A percentile compares a stretch with the other conserved stretches of the same genome.
phyloP scores from a whole-genome alignment of 92 coral and sea anemone species.

The Heteractis magnifica region DNA sequence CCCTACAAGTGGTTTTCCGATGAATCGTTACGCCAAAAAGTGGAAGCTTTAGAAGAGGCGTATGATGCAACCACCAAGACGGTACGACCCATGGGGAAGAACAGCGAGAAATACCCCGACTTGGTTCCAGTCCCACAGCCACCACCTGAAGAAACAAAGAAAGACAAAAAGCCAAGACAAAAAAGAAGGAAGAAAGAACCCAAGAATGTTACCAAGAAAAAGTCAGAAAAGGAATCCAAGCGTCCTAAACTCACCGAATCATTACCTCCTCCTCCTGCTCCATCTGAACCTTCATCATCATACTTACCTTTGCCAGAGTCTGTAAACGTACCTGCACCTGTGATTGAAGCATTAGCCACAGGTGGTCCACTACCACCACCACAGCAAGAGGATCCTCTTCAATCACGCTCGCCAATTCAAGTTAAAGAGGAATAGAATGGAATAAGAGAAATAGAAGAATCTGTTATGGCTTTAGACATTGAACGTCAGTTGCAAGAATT shows the following conservation, averaged over 20 bases:
- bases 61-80: background rate
- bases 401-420: background rate
- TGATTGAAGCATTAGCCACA: background rate
- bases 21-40: background rate
- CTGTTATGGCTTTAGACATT: background rate
- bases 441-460: background rate
- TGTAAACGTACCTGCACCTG: background rate
- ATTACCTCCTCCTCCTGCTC: background rate
- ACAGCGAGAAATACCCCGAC: slow-evolving; percentile 7
- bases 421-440: background rate
- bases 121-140: background rate
- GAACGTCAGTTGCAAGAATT: slow-evolving; percentile 13
- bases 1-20: background rate
- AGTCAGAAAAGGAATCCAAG: background rate
- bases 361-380: background rate
- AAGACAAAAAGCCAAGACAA: background rate
- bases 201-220: background rate
- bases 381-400: background rate
- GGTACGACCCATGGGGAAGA: background rate
- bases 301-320: too few species aligned
- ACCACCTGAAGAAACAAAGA: slow-evolving; percentile 5
- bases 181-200: slow-evolving; percentile 9
- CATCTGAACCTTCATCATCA: background rate
- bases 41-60: background rate
- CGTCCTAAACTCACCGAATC: slow-evolving; percentile 7